Conservation (phyloP, 35 echinoderm and acorn worm species). For the Holothuria glaberrima region DNA sequence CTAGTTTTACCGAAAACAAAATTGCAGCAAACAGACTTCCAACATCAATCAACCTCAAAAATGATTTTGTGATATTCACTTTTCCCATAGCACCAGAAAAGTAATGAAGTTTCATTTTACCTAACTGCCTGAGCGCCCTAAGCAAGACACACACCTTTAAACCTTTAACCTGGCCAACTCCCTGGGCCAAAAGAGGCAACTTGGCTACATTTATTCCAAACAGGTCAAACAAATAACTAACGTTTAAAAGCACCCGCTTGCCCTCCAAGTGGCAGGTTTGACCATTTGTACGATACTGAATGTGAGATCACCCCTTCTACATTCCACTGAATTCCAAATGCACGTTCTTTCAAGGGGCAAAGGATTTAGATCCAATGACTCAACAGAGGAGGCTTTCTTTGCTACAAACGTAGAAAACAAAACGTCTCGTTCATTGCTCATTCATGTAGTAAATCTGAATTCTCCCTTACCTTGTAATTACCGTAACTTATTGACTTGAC, state of each 20-base stretch:
- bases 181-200: too few relatives aligned
- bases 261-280: constrained; percentile 38
- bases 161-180: neutral
- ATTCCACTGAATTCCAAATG: constrained; percentile 51
- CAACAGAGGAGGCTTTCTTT: neutral
- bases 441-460: constrained; percentile 38
- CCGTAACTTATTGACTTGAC: too few relatives aligned
- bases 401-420: constrained; percentile 41
- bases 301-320: neutral
- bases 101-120: constrained; percentile 24
- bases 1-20: constrained; percentile 64
- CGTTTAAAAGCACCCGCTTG: constrained; percentile 36
- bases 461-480: constrained; percentile 34
- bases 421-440: constrained; percentile 44
- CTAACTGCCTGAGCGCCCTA: neutral
- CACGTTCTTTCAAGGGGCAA: constrained; percentile 34
- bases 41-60: constrained; percentile 33
- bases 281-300: neutral
- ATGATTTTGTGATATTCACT: too few relatives aligned
- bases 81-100: constrained; percentile 61
- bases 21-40: constrained; percentile 39
- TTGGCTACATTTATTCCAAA: constrained; percentile 44
- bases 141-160: neutral
- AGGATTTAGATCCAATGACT: constrained; percentile 22
- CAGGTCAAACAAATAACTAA: constrained; percentile 59